Percentiles rank a stretch among this genome's conserved stretches.
Evolutionary conservation across 1,140 invertebrate genomes (phyloP).

Genomic region (Formica selysi): DNA sequence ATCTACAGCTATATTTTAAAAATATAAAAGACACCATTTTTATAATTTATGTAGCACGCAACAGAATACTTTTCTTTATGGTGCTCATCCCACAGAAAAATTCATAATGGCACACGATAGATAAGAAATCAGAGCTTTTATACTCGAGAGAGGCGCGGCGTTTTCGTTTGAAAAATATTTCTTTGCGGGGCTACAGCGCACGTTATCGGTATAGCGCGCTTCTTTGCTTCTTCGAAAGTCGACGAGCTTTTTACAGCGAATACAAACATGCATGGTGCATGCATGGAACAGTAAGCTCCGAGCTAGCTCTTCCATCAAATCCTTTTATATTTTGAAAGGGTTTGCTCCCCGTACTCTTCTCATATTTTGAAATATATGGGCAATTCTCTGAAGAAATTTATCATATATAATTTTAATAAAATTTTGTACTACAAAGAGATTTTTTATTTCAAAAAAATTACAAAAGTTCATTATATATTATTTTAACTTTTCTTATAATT

Average conservation of each 20-base stretch:
- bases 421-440: neutral
- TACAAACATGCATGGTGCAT: slow-evolving; percentile 45
- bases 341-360: neutral
- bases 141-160: neutral
- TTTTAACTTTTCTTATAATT: neutral
- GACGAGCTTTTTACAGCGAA: slow-evolving; percentile 59
- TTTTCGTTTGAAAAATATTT: slow-evolving; percentile 63
- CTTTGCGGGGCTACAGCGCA: slow-evolving; percentile 37
- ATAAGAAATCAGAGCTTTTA: slow-evolving; percentile 57
- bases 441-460: neutral
- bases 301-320: slow-evolving; percentile 51
- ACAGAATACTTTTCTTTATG: slow-evolving; percentile 39
- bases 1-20: neutral
- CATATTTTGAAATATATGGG: neutral
- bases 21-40: neutral
- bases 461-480: neutral
- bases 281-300: slow-evolving; percentile 43
- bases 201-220: slow-evolving; percentile 45
- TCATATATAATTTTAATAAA: neutral
- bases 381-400: neutral
- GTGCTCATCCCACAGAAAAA: slow-evolving; percentile 26
- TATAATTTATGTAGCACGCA: slow-evolving; percentile 27
- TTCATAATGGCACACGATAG: slow-evolving; percentile 47
- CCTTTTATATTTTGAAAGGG: slow-evolving; percentile 42
- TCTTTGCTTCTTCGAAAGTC: slow-evolving; percentile 55